phyloP scores from a whole-genome alignment of 2,888 invertebrate genomes.

The Hirtodrosophila trivittata region DNA sequence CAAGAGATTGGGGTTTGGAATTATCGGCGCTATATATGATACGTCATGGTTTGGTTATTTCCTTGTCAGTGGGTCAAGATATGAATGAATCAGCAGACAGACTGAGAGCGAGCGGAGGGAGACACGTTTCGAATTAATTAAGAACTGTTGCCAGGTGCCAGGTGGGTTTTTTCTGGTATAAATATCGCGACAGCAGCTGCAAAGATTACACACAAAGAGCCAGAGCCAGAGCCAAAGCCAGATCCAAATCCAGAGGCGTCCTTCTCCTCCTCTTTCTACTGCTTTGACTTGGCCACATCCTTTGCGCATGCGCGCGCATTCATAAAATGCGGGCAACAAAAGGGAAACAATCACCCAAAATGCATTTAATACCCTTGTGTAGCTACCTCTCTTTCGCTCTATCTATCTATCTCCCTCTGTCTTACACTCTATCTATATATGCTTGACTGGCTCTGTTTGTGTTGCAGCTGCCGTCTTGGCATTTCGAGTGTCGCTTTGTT shows the following conservation, averaged over 20 bases:
- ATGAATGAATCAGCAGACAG: constrained; percentile 30
- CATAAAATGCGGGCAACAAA: constrained; percentile 41
- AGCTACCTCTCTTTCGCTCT: constrained; percentile 1
- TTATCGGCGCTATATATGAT: constrained; percentile 1
- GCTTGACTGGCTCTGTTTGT: constrained; percentile 34
- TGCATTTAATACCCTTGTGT: constrained; percentile 58
- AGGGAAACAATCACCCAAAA: constrained; percentile 50
- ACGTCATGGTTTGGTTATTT: constrained; percentile 55
- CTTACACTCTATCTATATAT: constrained; percentile 1
- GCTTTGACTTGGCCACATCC: constrained; percentile 51
- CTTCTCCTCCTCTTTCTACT: neutral
- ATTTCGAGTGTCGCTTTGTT: constrained; percentile 72
- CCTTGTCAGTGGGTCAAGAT: constrained; percentile 45
- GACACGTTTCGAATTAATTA: constrained; percentile 47
- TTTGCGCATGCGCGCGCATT: constrained; percentile 80
- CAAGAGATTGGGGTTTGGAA: no score
- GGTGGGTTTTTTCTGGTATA: constrained; percentile 39
- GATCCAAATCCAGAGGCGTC: neutral
- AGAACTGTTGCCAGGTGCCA: constrained; percentile 40
- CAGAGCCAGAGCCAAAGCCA: constrained; percentile 41
- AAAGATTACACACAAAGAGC: constrained; percentile 29
- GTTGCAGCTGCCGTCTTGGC: constrained; percentile 73
- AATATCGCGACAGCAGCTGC: constrained; percentile 40
- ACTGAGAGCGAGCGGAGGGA: constrained; percentile 2
- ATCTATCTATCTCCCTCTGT: neutral